Base-by-base conservation (phyloP, 2,113 vertebrate genomes). In the Ginglymostoma cirratum region DNA sequence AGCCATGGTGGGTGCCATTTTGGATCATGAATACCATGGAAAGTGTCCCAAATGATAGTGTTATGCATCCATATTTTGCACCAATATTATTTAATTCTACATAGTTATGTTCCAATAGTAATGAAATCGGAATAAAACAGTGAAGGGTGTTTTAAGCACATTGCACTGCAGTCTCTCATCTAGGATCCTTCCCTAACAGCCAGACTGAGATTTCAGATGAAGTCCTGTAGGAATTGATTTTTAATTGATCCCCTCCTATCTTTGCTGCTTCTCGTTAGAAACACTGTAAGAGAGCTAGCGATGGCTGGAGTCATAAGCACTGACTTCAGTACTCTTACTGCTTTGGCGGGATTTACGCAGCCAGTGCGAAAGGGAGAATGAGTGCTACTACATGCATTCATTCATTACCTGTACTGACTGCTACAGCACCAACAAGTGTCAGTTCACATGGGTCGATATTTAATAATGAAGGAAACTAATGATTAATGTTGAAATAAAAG, bases 401-500 rank as follows among this genome's bases (percentile, higher is more conserved):
- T 94, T 94, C 67, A 67, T 94, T 94, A 70, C 38, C 42, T 69
- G 23, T 23, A 94, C 70, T 94, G 93, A 95, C 89, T 93, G 34
- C 34, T 38, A 12, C 55, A 66, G 89, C 61, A 93, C 48, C 66
- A 34, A 67, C 93, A 72, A 95, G 42, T 38, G 72, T 48, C 42
- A 72, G 67, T 69, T 72, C 23, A 27, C 38, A 12, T 24, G 2
- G 38, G 67, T 95, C 93, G n/a, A 95, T 72, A 72, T 69, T 95
- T 95, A 95, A 72, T 95, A 95, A 95, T 95, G 93, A 95, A 95
- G 67, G 70, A 95, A 72, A 21, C 93, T 24, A 48, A 94, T 38
- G 93, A 94, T 94, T 94, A 94, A 94, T 94, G 93, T 72, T 66
- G 93, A 66, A 94, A 94, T 94, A 94, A 72, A 70, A 94, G 66